Evolutionary conservation across 1,140 invertebrate species (phyloP), one percentile per base, ranked within the genome.

Genomic region (Drosophila mayri): DNA sequence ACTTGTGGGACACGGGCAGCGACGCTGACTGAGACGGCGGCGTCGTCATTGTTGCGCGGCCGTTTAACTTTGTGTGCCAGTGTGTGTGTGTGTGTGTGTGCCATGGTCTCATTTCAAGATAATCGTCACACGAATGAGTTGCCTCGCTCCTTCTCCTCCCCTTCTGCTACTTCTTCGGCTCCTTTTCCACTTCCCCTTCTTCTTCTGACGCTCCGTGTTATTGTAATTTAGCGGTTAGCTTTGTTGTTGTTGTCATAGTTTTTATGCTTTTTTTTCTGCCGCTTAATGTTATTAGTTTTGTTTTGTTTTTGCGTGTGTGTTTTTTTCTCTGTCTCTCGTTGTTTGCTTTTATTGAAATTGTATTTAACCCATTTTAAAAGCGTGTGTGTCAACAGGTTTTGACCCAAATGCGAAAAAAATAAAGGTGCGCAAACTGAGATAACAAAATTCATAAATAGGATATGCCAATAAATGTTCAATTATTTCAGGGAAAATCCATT

Each of bases 61-160:
- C 83, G 84, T 87, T 87, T 87, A 87, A 88, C 83, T 87, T 80
- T 81, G 70, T 76, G 40, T 66, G 44, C 40, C 25, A 30, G 38
- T 52, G 58, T 73, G 22, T 40, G 49, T 47, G 22, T 59, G 16
- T 47, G 44, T 63, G 70, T 83, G 64, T 80, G 79, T 84, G 84
- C 67, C 76, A 78, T 83, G 84, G 84, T 81, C 84, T 88, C 81
- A 88, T 88, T 88, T 88, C 85, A 88, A 87, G 84, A 88, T 88
- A 88, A 88, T 88, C 84, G 84, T 80, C 81, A 70, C 82, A 85
- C 82, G 81, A 81, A 83, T 83, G 76, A 78, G 80, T 76, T 79
- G 71, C 60, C 47, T 5, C 35, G 22, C 60, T 62, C 32, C 47
- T 65, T 30, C 58, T 44, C 38, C 28, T 25, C 38, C n/a, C 3